Conservation (phyloP, 2,888 invertebrate species). For the Tinea semifulvella region DNA sequence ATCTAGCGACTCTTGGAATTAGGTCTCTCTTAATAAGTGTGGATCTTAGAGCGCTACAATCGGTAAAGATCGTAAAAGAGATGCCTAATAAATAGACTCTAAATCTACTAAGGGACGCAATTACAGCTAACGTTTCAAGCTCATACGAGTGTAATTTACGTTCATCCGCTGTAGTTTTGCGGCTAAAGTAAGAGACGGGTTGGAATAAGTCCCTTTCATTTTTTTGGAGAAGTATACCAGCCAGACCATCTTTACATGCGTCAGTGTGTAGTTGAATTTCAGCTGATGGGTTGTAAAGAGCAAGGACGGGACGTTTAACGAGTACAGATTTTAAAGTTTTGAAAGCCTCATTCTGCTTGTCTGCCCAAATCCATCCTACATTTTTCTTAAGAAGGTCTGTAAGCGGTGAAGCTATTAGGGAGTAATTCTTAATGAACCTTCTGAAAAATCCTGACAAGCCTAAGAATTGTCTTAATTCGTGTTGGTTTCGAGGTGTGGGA, state of each 20-base stretch:
- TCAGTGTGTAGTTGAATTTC: conserved; percentile 29
- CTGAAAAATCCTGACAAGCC: conserved; percentile 23
- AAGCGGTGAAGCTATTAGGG: conserved; percentile 16
- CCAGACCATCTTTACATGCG: conserved; percentile 27
- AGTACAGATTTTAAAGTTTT: conserved; percentile 21
- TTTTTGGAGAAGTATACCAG: conserved; percentile 26
- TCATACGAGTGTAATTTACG: conserved; percentile 29
- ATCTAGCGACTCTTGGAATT: conserved; percentile 25
- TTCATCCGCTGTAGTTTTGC: conserved; percentile 27
- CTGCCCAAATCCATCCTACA: conserved; percentile 20
- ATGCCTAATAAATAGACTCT: conserved; percentile 28
- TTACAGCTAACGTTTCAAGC: conserved; percentile 31
- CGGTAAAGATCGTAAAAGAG: conserved; percentile 23
- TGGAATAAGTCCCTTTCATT: conserved; percentile 14
- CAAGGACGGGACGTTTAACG: conserved; percentile 21
- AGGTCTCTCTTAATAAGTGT: conserved; percentile 26
- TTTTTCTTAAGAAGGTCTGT: conserved; percentile 19
- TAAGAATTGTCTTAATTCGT: conserved; percentile 20
- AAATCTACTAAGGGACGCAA: conserved; percentile 27
- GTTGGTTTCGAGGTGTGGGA: conserved; percentile 19
- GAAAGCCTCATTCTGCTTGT: conserved; percentile 21
- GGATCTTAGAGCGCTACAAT: conserved; percentile 26
- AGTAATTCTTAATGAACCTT: conserved; percentile 19
- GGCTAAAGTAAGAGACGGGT: conserved; percentile 27
- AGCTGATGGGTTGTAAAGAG: conserved; percentile 21